Conservation (phyloP, 2,113 vertebrate genomes). For the Pedionomus torquatus region DNA sequence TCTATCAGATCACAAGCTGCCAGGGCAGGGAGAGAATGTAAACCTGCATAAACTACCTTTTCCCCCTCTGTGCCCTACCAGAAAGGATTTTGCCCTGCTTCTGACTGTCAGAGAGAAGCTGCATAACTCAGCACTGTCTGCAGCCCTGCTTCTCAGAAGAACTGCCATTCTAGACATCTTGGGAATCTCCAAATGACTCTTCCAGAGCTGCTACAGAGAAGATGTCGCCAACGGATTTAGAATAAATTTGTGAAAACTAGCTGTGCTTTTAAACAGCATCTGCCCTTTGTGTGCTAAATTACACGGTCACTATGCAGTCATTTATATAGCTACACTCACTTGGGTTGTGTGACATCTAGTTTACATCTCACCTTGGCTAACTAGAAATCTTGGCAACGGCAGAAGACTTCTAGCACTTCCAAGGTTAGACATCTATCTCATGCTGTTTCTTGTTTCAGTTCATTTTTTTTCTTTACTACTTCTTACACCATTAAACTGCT, state of each 20-base stretch:
- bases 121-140: not conserved
- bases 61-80: not conserved
- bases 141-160: not conserved
- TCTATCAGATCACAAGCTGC: not conserved
- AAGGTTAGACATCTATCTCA: not conserved
- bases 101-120: not conserved
- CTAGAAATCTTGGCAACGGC: slow-evolving; percentile 23
- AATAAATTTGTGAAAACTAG: not conserved
- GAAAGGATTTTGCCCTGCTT: not conserved
- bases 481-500: not conserved
- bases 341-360: not conserved
- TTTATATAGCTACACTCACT: not conserved
- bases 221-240: not conserved
- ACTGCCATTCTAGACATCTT: not conserved
- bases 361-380: not conserved
- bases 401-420: not conserved
- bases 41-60: not conserved
- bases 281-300: not conserved
- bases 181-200: not conserved
- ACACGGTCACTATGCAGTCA: not conserved
- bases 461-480: slow-evolving; percentile 14
- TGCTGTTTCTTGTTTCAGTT: slow-evolving; percentile 24
- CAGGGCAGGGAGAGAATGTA: not conserved
- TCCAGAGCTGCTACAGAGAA: not conserved
- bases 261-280: not conserved